Evolutionary conservation across 2,113 vertebrate genomes (phyloP).

Genomic region (Anhinga anhinga): DNA sequence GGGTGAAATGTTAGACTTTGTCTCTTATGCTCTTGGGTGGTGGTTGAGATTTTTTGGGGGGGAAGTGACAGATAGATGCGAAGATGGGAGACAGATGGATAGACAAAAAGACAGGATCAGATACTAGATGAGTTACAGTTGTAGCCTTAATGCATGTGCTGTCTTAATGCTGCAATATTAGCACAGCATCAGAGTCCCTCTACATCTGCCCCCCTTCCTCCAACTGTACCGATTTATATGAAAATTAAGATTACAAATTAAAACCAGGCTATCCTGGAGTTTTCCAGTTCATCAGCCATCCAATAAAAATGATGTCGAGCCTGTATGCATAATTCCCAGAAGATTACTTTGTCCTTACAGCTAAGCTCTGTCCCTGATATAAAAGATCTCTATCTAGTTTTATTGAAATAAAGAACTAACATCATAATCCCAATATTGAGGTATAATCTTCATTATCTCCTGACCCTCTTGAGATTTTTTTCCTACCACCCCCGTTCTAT

Average conservation of each 20-base stretch:
- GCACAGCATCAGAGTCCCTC: constrained; percentile 47
- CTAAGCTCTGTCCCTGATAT: constrained; percentile 83
- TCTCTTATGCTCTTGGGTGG: constrained; percentile 14
- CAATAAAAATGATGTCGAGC: constrained; percentile 81
- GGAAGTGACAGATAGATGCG: not conserved
- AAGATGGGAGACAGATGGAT: constrained; percentile 74
- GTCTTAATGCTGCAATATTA: constrained; percentile 66
- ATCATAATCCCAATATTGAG: constrained; percentile 86
- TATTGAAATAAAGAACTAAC: constrained; percentile 86
- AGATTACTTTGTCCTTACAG: constrained; percentile 85
- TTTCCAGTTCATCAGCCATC: constrained; percentile 84
- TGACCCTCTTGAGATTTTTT: constrained; percentile 77
- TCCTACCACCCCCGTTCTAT: constrained; percentile 61
- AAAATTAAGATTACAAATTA: constrained; percentile 88
- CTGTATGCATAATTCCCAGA: constrained; percentile 82
- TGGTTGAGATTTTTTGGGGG: not conserved
- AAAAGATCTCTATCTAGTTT: constrained; percentile 86
- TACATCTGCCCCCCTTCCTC: constrained; percentile 54
- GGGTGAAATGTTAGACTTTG: not conserved
- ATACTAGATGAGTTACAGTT: constrained; percentile 60
- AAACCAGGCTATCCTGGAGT: constrained; percentile 78
- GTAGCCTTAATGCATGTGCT: constrained; percentile 32
- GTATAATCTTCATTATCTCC: constrained; percentile 86
- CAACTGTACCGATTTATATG: constrained; percentile 80
- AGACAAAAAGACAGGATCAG: constrained; percentile 62